These are phyloP conservation scores for Thunnus thynnus DNA, from an alignment of 2,113 vertebrate species.

Conservation along the genomic window DNA sequence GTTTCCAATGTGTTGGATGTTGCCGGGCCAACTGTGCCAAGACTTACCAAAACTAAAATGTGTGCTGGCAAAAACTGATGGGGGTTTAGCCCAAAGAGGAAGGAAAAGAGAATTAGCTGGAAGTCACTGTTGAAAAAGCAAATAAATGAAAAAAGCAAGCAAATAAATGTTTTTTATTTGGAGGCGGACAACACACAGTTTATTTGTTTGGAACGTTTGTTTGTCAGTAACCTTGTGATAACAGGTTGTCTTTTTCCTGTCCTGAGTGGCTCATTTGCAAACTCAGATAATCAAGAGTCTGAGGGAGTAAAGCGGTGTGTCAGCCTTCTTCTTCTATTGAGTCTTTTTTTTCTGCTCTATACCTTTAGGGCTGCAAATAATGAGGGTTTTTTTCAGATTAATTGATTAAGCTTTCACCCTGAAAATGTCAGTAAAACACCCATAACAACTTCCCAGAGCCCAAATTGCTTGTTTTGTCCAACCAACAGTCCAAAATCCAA, in stretches of 20 bases:
- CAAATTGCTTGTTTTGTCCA: too few species aligned
- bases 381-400: too few species aligned
- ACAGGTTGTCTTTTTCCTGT: background rate
- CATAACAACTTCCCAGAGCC: too few species aligned
- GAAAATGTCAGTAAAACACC: too few species aligned
- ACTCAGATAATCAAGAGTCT: background rate
- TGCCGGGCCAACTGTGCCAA: slow-evolving; percentile 2
- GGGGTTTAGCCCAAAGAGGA: background rate
- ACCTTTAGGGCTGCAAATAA: too few species aligned
- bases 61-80: background rate
- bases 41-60: slow-evolving; percentile 29
- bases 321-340: too few species aligned
- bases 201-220: background rate
- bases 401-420: too few species aligned
- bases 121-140: background rate
- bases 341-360: too few species aligned
- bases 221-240: background rate
- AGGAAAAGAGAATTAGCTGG: background rate
- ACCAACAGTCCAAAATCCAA: background rate
- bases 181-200: background rate
- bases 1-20: background rate
- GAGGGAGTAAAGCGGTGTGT: too few species aligned
- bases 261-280: too few species aligned
- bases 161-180: background rate
- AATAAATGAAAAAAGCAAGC: background rate